Conservation (phyloP, 2,113 vertebrate species). For the Perca flavescens region DNA sequence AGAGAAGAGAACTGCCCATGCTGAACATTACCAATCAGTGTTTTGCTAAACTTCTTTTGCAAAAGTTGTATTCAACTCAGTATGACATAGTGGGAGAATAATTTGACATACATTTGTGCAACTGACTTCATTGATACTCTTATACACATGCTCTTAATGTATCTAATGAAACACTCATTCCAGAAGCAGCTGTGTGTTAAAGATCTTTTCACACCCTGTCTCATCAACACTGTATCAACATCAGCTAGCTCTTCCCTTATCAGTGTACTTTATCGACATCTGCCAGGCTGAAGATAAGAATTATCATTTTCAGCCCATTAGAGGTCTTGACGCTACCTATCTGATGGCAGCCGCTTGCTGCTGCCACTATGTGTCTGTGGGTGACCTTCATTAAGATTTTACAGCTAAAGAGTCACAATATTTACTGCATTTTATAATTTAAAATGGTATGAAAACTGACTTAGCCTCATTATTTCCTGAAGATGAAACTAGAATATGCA, state of each 20-base stretch:
- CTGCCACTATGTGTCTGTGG: slow-evolving; percentile 13
- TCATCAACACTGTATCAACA: slow-evolving; percentile 35
- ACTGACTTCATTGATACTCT: no score
- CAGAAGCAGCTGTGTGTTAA: slow-evolving; percentile 18
- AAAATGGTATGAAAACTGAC: background rate
- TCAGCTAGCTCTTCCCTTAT: slow-evolving; percentile 44
- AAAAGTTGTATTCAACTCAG: no score
- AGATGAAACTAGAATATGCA: background rate
- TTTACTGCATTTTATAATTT: background rate
- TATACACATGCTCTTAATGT: background rate
- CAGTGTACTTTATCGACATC: slow-evolving; percentile 56
- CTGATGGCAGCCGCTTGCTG: slow-evolving; percentile 33
- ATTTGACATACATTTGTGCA: no score
- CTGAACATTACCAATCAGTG: no score
- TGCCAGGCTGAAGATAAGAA: slow-evolving; percentile 63
- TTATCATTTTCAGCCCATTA: slow-evolving; percentile 60
- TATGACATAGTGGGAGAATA: no score
- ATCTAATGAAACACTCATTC: slow-evolving; percentile 37
- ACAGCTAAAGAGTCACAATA: background rate
- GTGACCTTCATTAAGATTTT: slow-evolving; percentile 44
- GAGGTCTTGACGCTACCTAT: slow-evolving; percentile 45
- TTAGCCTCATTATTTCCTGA: background rate
- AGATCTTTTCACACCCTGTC: slow-evolving; percentile 32
- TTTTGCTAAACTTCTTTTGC: no score
- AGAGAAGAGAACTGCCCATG: no score